Evolutionary conservation across 1,140 invertebrate genomes (phyloP).

Genomic region (Chymomyza costata): DNA sequence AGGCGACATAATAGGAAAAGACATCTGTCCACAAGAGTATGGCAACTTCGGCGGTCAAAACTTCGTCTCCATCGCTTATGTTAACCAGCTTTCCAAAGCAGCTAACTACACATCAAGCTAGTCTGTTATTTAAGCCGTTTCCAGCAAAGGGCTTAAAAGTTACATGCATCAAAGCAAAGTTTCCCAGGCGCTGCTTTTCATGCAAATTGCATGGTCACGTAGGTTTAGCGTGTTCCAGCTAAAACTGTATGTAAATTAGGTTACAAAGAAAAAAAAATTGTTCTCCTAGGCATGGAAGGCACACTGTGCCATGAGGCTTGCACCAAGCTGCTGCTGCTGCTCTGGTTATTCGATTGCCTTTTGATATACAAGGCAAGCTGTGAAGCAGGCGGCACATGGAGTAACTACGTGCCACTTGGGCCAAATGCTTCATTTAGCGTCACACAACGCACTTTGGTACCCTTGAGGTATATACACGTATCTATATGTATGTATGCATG

Average conservation of each 20-base stretch:
- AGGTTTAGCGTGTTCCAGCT: conserved; percentile 14
- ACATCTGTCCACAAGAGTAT: no score
- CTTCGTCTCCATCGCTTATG: no score
- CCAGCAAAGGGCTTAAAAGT: conserved; percentile 16
- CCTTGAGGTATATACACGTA: conserved; percentile 41
- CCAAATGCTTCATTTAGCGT: conserved; percentile 61
- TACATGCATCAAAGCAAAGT: conserved; percentile 26
- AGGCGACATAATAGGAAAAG: no score
- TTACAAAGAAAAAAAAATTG: no score
- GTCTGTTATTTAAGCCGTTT: background rate
- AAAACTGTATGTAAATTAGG: conserved; percentile 61
- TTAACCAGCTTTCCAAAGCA: no score
- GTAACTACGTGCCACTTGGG: conserved; percentile 52
- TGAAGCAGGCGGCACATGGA: conserved; percentile 1
- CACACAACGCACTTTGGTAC: conserved; percentile 32
- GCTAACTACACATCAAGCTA: no score
- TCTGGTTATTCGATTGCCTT: conserved; percentile 69
- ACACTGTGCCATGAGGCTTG: conserved; percentile 13
- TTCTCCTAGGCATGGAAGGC: no score
- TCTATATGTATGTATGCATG: no score
- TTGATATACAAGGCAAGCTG: conserved; percentile 56
- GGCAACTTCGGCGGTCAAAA: no score
- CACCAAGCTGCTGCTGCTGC: conserved; percentile 4
- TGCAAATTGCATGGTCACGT: conserved; percentile 61
- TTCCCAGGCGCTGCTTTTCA: background rate